Base-by-base conservation (phyloP, 2,888 invertebrate species). In the Agrotis segetum region DNA sequence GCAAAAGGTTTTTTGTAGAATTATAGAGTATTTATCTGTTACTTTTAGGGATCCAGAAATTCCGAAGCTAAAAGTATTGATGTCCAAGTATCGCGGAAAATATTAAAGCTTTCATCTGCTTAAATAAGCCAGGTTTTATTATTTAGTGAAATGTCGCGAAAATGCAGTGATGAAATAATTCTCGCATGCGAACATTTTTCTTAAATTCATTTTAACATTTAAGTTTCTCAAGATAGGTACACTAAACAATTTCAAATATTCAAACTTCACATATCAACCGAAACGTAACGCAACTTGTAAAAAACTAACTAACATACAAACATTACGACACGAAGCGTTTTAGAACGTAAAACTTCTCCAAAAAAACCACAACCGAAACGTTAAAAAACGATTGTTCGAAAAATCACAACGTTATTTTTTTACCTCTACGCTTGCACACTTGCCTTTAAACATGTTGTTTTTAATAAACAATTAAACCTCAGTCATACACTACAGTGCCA, bases 361-460 rank as follows among this genome's bases (percentile, higher is more conserved):
- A 53, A 83, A 83, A 72, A 86, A 88, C 85, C 90, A 93, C 92
- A 92, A 92, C 92, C 91, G 60, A 91, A 90, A 87, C 74, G 67
- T 84, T 81, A 84, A 74, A 83, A 77, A 75, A 87, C 85, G 53
- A 47, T 79, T 67, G 70, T 81, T 78, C 67, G 53, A 74, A 75
- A 84, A 87, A 87, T 88, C 85, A 89, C 87, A 89, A 89, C 88
- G 74, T 86, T 74, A 70, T 81, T 82, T 82, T 63, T 65, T 80
- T 70, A 79, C 21, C 24, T 44, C 59, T 82, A 69, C 67, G 16
- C 69, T 88, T 88, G 90, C 91, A 92, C 90, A 91, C 91, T 91
- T 88, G 88, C 90, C 89, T 85, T 80, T 71, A 71, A 77, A 77
- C 62, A 21, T 13, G 53, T 75, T 77, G 71, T 58, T 69, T 74